A percentile compares a stretch with the other conserved stretches of the same genome.
These are phyloP conservation scores for Eilema caniola DNA, from an alignment of 2,888 invertebrate species.

Conservation along the genomic window DNA sequence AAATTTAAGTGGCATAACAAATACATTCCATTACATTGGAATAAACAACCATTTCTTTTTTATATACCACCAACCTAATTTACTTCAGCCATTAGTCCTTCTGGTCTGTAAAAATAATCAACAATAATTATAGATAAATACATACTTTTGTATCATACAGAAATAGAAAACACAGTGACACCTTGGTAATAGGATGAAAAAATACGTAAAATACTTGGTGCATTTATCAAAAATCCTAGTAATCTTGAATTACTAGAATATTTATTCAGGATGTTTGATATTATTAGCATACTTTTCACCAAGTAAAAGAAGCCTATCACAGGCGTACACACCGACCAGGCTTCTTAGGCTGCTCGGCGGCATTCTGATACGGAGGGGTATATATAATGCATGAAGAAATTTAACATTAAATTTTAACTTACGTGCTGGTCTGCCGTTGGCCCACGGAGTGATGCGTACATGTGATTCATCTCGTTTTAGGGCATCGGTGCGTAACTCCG, in stretches of 20 bases:
- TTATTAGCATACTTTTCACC: not conserved
- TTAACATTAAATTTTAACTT: conserved; percentile 73
- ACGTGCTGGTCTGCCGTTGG: conserved; percentile 95
- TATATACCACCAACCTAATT: conserved; percentile 62
- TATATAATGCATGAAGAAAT: not conserved
- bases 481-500: conserved; percentile 91
- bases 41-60: conserved; percentile 19
- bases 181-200: not conserved
- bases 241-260: too few species aligned
- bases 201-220: not conserved
- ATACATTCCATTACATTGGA: conserved; percentile 17
- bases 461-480: conserved; percentile 91
- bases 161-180: not conserved
- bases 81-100: conserved; percentile 71
- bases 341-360: too few species aligned
- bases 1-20: conserved; percentile 22
- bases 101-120: conserved; percentile 72
- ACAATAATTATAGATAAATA: not conserved
- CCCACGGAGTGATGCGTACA: conserved; percentile 95
- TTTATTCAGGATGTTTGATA: too few species aligned
- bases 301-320: not conserved
- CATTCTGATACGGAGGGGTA: too few species aligned
- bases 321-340: not conserved
- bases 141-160: not conserved
- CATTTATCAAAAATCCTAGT: too few species aligned